phyloP scores from a whole-genome alignment of 2,888 invertebrate species.

The Boloria selene region DNA sequence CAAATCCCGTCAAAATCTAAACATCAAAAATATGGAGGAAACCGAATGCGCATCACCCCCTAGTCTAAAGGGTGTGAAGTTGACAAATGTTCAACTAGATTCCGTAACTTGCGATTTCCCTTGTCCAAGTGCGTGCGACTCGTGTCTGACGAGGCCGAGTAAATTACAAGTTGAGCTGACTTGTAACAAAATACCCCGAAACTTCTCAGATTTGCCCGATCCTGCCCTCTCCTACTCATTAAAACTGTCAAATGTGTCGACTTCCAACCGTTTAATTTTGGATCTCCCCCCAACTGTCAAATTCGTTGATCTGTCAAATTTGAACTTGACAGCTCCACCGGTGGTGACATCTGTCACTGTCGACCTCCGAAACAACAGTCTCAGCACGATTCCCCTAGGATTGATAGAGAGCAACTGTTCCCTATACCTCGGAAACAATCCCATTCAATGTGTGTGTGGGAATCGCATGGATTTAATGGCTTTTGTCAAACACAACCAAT shows the following conservation, averaged over 20 bases:
- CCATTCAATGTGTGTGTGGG: not conserved
- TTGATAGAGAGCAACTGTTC: constrained; percentile 34
- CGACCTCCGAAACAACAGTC: constrained; percentile 41
- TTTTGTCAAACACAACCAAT: not conserved
- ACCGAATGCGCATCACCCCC: constrained; percentile 34
- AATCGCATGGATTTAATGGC: not conserved
- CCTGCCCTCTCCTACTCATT: constrained; percentile 4
- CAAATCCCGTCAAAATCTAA: not conserved
- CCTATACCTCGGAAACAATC: not conserved
- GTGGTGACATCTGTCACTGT: constrained; percentile 22
- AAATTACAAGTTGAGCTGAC: constrained; percentile 21
- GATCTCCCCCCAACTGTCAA: constrained; percentile 23
- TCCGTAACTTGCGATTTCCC: constrained; percentile 33
- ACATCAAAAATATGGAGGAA: constrained; percentile 9
- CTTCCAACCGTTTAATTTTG: not conserved
- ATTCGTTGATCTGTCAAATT: constrained; percentile 36
- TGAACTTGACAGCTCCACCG: constrained; percentile 37
- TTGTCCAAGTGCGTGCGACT: constrained; percentile 17
- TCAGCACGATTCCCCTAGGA: constrained; percentile 33
- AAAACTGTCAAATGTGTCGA: constrained; percentile 11
- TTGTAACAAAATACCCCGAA: constrained; percentile 18
- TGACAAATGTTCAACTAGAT: constrained; percentile 17
- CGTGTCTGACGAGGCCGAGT: constrained; percentile 22
- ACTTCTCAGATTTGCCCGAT: not conserved
- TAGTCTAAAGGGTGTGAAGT: not conserved